Conservation (phyloP, 2,113 vertebrate species). For the Tamias sibiricus region DNA sequence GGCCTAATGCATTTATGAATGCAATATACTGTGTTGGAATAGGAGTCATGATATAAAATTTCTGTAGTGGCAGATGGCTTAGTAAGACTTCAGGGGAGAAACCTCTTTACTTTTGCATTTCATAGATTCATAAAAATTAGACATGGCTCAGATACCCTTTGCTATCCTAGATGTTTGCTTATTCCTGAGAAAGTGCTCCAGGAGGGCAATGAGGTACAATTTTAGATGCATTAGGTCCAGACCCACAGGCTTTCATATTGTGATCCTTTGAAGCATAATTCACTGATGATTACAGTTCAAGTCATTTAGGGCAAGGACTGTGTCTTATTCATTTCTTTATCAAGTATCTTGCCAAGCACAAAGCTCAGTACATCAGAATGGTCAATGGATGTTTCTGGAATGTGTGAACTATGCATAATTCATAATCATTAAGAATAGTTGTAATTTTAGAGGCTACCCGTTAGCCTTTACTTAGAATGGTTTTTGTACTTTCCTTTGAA, state of each 20-base stretch:
- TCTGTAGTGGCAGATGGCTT: constrained; percentile 48
- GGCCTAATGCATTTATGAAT: neutral
- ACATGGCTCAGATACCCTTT: neutral
- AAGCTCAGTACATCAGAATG: neutral
- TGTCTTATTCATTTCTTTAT: neutral
- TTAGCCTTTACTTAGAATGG: neutral
- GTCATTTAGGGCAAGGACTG: neutral
- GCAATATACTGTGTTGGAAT: neutral
- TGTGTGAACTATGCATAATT: neutral
- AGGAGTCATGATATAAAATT: constrained; percentile 13
- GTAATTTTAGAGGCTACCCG: neutral
- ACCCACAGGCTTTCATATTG: neutral
- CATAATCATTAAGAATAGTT: neutral
- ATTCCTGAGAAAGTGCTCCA: neutral
- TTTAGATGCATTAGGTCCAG: neutral
- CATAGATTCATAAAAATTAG: constrained; percentile 42
- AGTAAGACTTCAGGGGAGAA: constrained; percentile 31
- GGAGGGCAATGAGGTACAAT: neutral
- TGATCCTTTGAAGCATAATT: neutral
- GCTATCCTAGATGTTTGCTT: neutral
- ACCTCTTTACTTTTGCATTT: constrained; percentile 34
- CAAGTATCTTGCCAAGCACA: neutral
- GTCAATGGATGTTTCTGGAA: neutral
- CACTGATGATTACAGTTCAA: neutral
- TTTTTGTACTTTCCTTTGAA: neutral